Evolutionary conservation across 2,113 vertebrate species (phyloP).

Genomic region (Sylvia atricapilla): DNA sequence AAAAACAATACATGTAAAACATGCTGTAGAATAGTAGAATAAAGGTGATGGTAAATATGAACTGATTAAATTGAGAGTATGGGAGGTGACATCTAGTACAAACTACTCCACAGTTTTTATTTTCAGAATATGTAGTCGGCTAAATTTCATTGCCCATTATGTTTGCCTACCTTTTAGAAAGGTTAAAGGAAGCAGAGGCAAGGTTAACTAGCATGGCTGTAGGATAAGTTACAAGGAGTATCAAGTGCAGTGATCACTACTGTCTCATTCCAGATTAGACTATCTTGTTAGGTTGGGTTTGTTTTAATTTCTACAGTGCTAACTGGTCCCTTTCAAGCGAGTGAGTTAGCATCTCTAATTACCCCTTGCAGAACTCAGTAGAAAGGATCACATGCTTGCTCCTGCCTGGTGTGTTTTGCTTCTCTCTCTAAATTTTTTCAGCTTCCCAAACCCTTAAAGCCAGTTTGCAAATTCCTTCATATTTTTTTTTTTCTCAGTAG

Average conservation of each 20-base stretch:
- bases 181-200: background rate
- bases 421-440: background rate
- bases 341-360: background rate
- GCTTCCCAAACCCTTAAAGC: background rate
- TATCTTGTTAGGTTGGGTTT: background rate
- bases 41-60: background rate
- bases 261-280: background rate
- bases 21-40: background rate
- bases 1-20: rapidly evolving
- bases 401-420: background rate
- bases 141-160: background rate
- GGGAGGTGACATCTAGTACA: background rate
- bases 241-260: background rate
- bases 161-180: background rate
- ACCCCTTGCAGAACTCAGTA: background rate
- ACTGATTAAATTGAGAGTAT: background rate
- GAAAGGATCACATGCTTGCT: background rate
- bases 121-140: background rate
- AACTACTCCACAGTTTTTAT: background rate
- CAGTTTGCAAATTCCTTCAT: background rate
- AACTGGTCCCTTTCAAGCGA: background rate
- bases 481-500: background rate
- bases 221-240: background rate
- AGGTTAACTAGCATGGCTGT: background rate
- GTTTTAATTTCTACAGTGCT: background rate